Conservation (phyloP, 2,113 vertebrate species). For the Mionectes macconnelli region DNA sequence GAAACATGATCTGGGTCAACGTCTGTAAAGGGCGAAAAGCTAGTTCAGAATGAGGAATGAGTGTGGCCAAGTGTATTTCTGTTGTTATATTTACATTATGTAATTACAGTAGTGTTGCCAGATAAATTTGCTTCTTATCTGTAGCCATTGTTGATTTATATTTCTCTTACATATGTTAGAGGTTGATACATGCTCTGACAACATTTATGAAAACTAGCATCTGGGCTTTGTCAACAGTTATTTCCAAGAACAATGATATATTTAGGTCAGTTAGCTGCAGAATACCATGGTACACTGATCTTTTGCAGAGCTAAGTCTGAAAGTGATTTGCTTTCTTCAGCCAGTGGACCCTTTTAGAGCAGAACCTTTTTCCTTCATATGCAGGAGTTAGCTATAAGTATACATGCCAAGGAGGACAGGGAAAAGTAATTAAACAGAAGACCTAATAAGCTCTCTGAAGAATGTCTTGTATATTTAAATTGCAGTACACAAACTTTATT, state of each 20-base stretch:
- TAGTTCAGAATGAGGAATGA: constrained; percentile 12
- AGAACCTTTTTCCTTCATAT: background rate
- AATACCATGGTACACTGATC: background rate
- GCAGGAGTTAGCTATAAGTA: background rate
- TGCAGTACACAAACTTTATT: background rate
- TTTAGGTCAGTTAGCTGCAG: constrained; percentile 8
- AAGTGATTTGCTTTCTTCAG: constrained; percentile 3
- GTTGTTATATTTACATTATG: constrained; percentile 13
- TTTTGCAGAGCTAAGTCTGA: background rate
- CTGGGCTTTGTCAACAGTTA: constrained; percentile 34
- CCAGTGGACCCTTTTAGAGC: background rate
- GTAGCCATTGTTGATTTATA: constrained; percentile 25
- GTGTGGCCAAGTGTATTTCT: constrained; percentile 4
- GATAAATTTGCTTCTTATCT: constrained; percentile 35
- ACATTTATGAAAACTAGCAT: background rate
- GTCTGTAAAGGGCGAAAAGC: background rate
- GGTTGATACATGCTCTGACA: background rate
- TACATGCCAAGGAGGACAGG: background rate
- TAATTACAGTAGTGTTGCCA: constrained; percentile 18
- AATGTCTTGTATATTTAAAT: background rate
- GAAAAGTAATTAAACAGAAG: background rate
- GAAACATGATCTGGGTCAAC: background rate
- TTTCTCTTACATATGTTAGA: constrained; percentile 24
- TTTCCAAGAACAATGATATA: constrained; percentile 28
- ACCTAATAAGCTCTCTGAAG: background rate